Evolutionary conservation across 23 tunicate species (phyloP).

Genomic region (Diplosoma virens): DNA sequence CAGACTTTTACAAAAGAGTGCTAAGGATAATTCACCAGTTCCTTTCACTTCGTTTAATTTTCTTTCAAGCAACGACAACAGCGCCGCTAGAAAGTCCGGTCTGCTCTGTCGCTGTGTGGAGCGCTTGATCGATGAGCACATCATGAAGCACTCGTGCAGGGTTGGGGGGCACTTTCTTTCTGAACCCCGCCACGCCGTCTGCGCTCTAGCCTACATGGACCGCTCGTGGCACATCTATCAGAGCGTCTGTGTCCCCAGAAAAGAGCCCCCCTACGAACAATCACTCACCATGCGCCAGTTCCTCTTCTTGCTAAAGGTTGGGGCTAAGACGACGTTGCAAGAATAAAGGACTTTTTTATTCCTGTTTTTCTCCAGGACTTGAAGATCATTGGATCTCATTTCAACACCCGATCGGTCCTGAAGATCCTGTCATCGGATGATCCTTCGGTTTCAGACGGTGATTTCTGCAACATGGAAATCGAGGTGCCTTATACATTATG

Average conservation of each 20-base stretch:
- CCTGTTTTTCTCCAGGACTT: slow-evolving; percentile 59
- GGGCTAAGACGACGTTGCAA: neutral
- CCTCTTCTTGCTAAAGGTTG: slow-evolving; percentile 55
- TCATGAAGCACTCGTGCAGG: slow-evolving; percentile 67
- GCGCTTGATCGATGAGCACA: slow-evolving; percentile 47
- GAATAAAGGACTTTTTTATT: too few relatives aligned
- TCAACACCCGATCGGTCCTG: slow-evolving; percentile 54
- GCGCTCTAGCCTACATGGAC: slow-evolving; percentile 87
- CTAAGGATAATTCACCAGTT: too few relatives aligned
- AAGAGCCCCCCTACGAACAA: slow-evolving; percentile 59
- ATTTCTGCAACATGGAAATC: slow-evolving; percentile 60
- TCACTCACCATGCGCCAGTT: slow-evolving; percentile 63
- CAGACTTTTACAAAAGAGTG: too few relatives aligned
- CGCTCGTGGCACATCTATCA: slow-evolving; percentile 89
- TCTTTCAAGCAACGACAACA: too few relatives aligned
- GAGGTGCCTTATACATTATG: too few relatives aligned
- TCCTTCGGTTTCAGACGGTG: slow-evolving; percentile 56
- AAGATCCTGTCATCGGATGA: slow-evolving; percentile 64
- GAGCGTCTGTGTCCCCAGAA: slow-evolving; percentile 36
- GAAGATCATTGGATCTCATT: slow-evolving; percentile 54
- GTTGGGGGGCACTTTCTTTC: slow-evolving; percentile 82
- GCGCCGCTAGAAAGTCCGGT: neutral
- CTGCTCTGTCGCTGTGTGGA: slow-evolving; percentile 59
- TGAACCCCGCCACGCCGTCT: slow-evolving; percentile 80
- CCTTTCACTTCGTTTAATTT: too few relatives aligned